These are phyloP conservation scores for Epizoanthus ramosus DNA, from an alignment of 92 coral and sea anemone genomes.

Conservation along the genomic window DNA sequence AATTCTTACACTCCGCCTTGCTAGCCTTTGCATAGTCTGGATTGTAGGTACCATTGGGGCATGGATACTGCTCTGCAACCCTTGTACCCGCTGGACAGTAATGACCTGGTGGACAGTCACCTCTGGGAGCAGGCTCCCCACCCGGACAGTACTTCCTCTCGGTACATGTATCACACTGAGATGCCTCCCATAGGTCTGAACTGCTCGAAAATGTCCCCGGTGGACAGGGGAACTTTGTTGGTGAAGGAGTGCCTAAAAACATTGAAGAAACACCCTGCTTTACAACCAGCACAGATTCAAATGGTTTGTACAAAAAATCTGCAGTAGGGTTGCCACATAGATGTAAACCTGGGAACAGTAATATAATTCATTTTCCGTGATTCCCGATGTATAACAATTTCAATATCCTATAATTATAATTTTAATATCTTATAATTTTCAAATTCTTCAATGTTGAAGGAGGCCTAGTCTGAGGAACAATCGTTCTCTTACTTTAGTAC, in stretches of 20 bases:
- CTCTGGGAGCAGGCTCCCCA: conserved; percentile 89
- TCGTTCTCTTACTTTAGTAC: no score
- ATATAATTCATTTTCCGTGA: no score
- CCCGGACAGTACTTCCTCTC: conserved; percentile 97
- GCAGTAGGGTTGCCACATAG: neutral
- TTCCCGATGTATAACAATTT: no score
- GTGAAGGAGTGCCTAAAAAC: conserved; percentile 85
- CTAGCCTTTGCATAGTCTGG: conserved; percentile 78
- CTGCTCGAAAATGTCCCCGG: conserved; percentile 92
- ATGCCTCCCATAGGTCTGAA: conserved; percentile 89
- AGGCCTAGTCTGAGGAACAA: no score
- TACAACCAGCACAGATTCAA: neutral
- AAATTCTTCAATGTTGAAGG: no score
- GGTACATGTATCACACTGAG: conserved; percentile 87
- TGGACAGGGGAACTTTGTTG: conserved; percentile 96
- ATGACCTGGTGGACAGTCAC: conserved; percentile 92
- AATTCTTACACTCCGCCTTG: conserved; percentile 73
- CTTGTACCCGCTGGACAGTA: conserved; percentile 90
- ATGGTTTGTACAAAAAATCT: neutral
- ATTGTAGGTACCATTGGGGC: conserved; percentile 94
- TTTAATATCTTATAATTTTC: no score
- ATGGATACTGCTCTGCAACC: conserved; percentile 92
- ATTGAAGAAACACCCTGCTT: neutral
- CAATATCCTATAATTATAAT: no score
- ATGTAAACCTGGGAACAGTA: no score